Conservation (phyloP, 2,888 invertebrate genomes). For the Pterobdella sp. region DNA sequence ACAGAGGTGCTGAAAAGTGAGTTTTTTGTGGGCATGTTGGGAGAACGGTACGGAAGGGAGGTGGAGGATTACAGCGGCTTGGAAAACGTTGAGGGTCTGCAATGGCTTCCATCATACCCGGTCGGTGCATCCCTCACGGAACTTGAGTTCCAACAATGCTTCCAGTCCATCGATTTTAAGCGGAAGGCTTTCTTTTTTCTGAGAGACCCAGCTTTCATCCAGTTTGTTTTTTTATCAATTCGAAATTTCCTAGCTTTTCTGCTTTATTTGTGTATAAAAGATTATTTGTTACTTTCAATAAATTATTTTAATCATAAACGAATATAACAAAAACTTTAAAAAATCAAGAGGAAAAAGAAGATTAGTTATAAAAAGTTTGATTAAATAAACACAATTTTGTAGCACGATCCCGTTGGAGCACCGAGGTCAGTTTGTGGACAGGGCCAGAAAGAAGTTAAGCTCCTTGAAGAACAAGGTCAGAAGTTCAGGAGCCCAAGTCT, state of each 20-base stretch:
- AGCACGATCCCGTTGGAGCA: slow-evolving; percentile 45
- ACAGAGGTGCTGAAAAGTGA: slow-evolving; percentile 49
- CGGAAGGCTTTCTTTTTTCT: slow-evolving; percentile 50
- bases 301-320: neutral
- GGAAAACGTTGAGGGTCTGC: slow-evolving; percentile 43
- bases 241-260: neutral
- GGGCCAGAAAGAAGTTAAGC: slow-evolving; percentile 41
- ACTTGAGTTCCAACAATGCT: slow-evolving; percentile 48
- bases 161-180: slow-evolving; percentile 21
- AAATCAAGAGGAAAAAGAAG: neutral
- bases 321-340: neutral
- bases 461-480: slow-evolving; percentile 44
- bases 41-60: slow-evolving; percentile 51
- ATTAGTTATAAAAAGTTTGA: neutral
- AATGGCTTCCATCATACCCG: slow-evolving; percentile 47
- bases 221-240: slow-evolving; percentile 31
- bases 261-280: neutral
- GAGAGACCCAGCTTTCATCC: slow-evolving; percentile 42
- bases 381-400: too few species aligned
- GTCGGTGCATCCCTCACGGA: slow-evolving; percentile 51
- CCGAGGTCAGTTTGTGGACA: slow-evolving; percentile 43
- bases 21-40: slow-evolving; percentile 52
- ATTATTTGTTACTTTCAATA: neutral
- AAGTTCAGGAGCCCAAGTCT: slow-evolving; percentile 47
- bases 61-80: slow-evolving; percentile 45